Evolutionary conservation across 2,888 invertebrate genomes (phyloP).

Genomic region (Schizaphis graminum): DNA sequence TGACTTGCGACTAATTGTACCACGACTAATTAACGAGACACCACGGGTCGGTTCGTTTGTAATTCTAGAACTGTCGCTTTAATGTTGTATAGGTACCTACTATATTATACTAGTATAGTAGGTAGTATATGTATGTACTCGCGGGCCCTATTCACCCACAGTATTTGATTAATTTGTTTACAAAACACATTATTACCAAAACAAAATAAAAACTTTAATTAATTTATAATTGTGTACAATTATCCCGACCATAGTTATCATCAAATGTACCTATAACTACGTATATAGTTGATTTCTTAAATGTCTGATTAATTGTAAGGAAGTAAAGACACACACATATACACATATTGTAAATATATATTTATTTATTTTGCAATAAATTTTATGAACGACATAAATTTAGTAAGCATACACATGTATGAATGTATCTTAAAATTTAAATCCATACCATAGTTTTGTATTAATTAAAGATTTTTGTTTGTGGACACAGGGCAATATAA

Average conservation of each 20-base stretch:
- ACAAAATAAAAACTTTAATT: neutral
- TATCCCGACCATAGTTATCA: neutral
- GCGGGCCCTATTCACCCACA: neutral
- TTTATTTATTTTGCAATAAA: neutral
- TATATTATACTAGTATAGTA: neutral
- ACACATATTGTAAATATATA: neutral
- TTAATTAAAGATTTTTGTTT: neutral
- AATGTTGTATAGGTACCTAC: neutral
- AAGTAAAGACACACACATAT: neutral
- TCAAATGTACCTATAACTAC: neutral
- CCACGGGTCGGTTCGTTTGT: neutral
- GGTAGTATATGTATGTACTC: neutral
- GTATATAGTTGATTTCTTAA: neutral
- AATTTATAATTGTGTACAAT: neutral
- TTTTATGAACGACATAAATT: neutral
- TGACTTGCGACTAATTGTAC: conserved; percentile 12
- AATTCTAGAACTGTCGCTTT: conserved; percentile 44
- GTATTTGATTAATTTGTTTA: conserved; percentile 43
- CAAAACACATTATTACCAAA: conserved; percentile 1
- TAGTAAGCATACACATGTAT: neutral
- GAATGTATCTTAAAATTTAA: neutral
- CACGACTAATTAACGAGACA: conserved; percentile 37
- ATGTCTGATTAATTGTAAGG: neutral
- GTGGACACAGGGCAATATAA: neutral
- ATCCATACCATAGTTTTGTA: neutral